A percentile compares a stretch with the other conserved stretches of the same genome.
Evolutionary conservation across 2,797 vertebrate species (phyloP).

Genomic region (Peromyscus melanophrys): DNA sequence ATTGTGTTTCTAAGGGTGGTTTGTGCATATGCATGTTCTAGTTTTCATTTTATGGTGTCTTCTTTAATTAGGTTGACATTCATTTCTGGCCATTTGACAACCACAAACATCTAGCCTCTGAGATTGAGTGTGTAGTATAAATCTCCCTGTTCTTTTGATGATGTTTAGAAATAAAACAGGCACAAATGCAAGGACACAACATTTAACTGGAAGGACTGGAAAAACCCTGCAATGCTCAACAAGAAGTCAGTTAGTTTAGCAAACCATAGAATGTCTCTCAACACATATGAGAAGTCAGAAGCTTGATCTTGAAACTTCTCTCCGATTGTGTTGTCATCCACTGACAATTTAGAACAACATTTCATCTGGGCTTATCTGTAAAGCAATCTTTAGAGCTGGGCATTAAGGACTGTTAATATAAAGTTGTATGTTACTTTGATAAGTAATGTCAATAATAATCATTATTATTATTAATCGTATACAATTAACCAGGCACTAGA

Average conservation of each 20-base stretch:
- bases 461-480: background rate
- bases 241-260: background rate
- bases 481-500: background rate
- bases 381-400: background rate
- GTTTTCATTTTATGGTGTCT: background rate
- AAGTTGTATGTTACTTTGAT: conserved; percentile 18
- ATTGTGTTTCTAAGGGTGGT: background rate
- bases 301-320: conserved; percentile 19
- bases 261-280: background rate
- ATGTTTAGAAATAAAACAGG: background rate
- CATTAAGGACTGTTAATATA: background rate
- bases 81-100: background rate
- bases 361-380: background rate
- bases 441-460: background rate
- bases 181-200: background rate
- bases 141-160: background rate
- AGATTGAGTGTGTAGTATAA: background rate
- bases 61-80: background rate
- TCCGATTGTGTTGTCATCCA: background rate
- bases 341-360: background rate
- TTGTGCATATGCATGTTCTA: background rate
- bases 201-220: background rate
- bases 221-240: background rate
- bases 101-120: background rate
- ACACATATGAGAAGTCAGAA: background rate